phyloP scores from a whole-genome alignment of 2,113 vertebrate genomes.

The Hipposideros armiger region DNA sequence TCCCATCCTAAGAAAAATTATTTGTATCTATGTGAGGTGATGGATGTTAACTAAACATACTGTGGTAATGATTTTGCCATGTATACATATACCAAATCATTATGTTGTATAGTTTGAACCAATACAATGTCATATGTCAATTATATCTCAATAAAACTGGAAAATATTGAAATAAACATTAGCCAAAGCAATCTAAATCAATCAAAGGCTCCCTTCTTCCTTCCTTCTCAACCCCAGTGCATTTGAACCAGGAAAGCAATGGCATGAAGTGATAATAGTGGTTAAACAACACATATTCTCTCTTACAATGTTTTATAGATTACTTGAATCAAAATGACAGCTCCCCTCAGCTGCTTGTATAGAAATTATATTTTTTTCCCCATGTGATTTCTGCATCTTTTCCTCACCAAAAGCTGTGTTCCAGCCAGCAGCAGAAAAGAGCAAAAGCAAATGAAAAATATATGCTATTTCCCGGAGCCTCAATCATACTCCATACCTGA shows the following conservation, averaged over 20 bases:
- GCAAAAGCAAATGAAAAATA: slow-evolving; percentile 34
- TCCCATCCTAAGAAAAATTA: not conserved
- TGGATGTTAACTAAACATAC: not conserved
- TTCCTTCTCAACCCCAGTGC: slow-evolving; percentile 46
- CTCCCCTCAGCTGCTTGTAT: slow-evolving; percentile 46
- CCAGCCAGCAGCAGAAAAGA: not conserved
- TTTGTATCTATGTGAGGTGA: not conserved
- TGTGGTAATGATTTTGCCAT: not conserved
- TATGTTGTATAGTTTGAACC: not conserved
- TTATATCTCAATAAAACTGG: not conserved
- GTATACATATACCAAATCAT: not conserved
- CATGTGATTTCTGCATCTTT: slow-evolving; percentile 4
- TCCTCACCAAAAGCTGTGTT: not conserved
- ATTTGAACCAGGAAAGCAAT: slow-evolving; percentile 62
- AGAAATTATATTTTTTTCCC: slow-evolving; percentile 64
- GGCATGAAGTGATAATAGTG: slow-evolving; percentile 1
- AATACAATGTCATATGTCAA: not conserved
- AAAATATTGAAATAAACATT: not conserved
- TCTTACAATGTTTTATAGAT: slow-evolving; percentile 57
- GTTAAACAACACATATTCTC: slow-evolving; percentile 65
- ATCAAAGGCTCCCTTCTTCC: slow-evolving; percentile 49
- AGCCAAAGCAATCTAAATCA: slow-evolving; percentile 28
- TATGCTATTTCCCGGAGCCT: slow-evolving; percentile 33
- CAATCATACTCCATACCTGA: slow-evolving; percentile 51
- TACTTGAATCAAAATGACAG: slow-evolving; percentile 51